Percentiles rank a stretch among this genome's conserved stretches.
Evolutionary conservation across 2,113 vertebrate genomes (phyloP).

Genomic region (Cepphus grylle): DNA sequence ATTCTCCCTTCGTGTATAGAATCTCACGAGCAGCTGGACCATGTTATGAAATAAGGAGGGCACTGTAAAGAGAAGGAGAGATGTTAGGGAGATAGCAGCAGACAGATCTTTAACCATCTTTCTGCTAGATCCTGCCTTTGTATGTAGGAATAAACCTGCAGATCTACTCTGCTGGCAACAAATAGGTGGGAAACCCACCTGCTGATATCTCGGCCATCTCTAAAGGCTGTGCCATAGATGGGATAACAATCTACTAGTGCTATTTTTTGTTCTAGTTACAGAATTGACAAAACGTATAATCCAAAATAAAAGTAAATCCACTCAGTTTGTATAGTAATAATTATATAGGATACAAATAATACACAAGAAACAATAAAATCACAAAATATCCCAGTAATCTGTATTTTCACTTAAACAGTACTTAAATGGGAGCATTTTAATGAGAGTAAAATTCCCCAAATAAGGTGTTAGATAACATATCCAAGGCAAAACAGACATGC

Average conservation of each 20-base stretch:
- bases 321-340: background rate
- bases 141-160: background rate
- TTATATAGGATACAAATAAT: background rate
- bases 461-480: background rate
- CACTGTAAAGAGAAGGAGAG: background rate
- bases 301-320: background rate
- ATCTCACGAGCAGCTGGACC: background rate
- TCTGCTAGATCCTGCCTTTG: background rate
- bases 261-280: background rate
- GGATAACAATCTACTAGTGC: background rate
- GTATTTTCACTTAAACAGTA: background rate
- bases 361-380: background rate
- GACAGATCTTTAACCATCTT: background rate
- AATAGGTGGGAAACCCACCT: slow-evolving; percentile 50
- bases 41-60: background rate
- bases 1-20: background rate
- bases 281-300: background rate
- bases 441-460: background rate
- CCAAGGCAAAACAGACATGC: background rate
- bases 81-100: background rate
- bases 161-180: slow-evolving; percentile 14
- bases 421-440: background rate
- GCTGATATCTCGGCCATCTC: background rate
- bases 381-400: background rate
- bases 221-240: background rate